phyloP scores from a whole-genome alignment of 2,113 vertebrate genomes.

The Gymnobelideus leadbeateri region DNA sequence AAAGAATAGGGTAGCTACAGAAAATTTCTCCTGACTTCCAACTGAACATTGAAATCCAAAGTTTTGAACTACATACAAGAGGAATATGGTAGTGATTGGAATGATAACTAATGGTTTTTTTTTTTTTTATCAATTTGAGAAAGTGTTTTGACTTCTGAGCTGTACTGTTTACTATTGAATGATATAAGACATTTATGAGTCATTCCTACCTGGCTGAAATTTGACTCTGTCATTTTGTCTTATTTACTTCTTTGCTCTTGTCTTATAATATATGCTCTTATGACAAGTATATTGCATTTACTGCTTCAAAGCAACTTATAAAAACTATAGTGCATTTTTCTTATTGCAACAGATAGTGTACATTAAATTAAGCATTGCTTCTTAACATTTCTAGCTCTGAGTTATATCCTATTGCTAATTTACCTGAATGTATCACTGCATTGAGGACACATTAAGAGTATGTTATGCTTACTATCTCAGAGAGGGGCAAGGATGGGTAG shows the following conservation, averaged over 20 bases:
- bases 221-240: conserved; percentile 21
- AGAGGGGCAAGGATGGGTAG: too few relatives aligned
- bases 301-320: conserved; percentile 14
- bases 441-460: neutral
- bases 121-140: conserved; percentile 22
- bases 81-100: neutral
- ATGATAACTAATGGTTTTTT: neutral
- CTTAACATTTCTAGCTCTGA: conserved; percentile 4
- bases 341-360: conserved; percentile 36
- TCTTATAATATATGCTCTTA: neutral
- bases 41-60: conserved; percentile 15
- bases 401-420: neutral
- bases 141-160: neutral
- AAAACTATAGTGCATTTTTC: neutral
- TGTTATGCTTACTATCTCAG: neutral
- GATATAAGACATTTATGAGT: conserved; percentile 1
- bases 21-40: neutral
- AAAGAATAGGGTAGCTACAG: neutral
- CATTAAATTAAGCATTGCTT: conserved; percentile 12
- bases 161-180: conserved; percentile 27
- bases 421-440: neutral
- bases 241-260: neutral
- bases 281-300: neutral
- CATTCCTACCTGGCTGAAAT: neutral
- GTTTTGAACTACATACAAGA: neutral